These are phyloP conservation scores for Himalopsyche tibetana DNA, from an alignment of 2,888 invertebrate species.

Conservation along the genomic window DNA sequence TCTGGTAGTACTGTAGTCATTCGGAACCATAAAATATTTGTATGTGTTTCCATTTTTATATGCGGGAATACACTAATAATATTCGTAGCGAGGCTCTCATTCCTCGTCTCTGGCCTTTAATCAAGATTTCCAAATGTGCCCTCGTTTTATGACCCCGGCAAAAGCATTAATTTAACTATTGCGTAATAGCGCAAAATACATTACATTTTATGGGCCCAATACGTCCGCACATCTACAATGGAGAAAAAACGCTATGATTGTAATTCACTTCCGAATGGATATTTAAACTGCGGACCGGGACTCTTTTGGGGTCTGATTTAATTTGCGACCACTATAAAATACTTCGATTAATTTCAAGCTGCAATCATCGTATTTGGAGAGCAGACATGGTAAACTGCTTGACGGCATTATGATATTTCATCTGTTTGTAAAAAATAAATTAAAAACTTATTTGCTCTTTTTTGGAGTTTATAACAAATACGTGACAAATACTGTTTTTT, in stretches of 20 bases:
- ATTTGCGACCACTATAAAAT: no score
- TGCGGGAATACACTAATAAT: constrained; percentile 18
- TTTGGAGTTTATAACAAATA: no score
- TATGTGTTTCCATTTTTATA: constrained; percentile 30
- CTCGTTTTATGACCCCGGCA: constrained; percentile 47
- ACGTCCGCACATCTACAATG: constrained; percentile 24
- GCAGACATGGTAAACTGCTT: no score
- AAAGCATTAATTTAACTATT: constrained; percentile 50
- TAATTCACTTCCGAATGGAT: constrained; percentile 18
- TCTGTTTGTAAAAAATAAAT: no score
- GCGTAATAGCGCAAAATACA: constrained; percentile 51
- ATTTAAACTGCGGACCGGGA: not conserved
- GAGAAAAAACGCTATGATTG: constrained; percentile 31
- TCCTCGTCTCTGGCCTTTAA: constrained; percentile 31
- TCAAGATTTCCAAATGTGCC: constrained; percentile 48
- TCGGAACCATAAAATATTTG: constrained; percentile 9
- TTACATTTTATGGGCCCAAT: constrained; percentile 52
- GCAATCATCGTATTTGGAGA: no score
- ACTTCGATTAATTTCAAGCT: no score
- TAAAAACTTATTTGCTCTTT: no score
- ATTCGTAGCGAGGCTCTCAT: not conserved
- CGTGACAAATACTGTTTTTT: no score
- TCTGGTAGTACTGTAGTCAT: not conserved
- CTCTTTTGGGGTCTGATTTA: not conserved
- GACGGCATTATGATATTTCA: no score